These are phyloP conservation scores for Sycophaga agraensis DNA, from an alignment of 1,140 invertebrate genomes.

Conservation along the genomic window DNA sequence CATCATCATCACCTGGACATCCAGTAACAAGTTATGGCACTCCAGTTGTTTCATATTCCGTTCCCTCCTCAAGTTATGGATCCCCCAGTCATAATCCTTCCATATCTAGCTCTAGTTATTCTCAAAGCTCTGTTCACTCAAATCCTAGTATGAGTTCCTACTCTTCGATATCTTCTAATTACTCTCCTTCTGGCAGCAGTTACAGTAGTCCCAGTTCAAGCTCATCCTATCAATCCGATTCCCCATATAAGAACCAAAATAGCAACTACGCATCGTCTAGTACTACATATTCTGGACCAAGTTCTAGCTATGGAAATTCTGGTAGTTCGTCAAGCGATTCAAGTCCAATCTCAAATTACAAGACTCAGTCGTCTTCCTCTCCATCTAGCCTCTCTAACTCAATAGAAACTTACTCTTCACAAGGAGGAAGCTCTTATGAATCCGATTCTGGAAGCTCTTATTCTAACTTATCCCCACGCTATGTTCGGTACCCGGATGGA, in stretches of 20 bases:
- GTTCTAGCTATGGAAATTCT: background rate
- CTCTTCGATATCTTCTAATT: slow-evolving; percentile 24
- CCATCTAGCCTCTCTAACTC: slow-evolving; percentile 19
- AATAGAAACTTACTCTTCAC: slow-evolving; percentile 9
- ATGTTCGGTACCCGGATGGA: slow-evolving; percentile 36
- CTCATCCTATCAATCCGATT: slow-evolving; percentile 5
- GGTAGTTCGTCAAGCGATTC: background rate
- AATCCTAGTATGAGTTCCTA: slow-evolving; percentile 20
- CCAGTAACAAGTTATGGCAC: slow-evolving; percentile 26
- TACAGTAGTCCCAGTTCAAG: slow-evolving; percentile 27
- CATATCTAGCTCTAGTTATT: slow-evolving; percentile 5
- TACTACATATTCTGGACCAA: background rate
- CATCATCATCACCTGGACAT: slow-evolving; percentile 15
- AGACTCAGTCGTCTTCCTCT: background rate
- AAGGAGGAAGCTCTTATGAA: too few species aligned
- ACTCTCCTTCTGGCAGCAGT: slow-evolving; percentile 30
- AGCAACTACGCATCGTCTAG: slow-evolving; percentile 24
- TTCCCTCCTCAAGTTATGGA: slow-evolving; percentile 26
- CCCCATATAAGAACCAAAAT: background rate
- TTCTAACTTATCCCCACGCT: slow-evolving; percentile 41
- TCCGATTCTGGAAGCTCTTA: slow-evolving; percentile 36
- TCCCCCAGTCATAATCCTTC: slow-evolving; percentile 14
- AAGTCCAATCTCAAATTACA: slow-evolving; percentile 5
- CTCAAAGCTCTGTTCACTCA: slow-evolving; percentile 3
- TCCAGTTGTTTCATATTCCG: slow-evolving; percentile 13